Conservation (phyloP, 2,113 vertebrate species). For the Mesocricetus auratus region DNA sequence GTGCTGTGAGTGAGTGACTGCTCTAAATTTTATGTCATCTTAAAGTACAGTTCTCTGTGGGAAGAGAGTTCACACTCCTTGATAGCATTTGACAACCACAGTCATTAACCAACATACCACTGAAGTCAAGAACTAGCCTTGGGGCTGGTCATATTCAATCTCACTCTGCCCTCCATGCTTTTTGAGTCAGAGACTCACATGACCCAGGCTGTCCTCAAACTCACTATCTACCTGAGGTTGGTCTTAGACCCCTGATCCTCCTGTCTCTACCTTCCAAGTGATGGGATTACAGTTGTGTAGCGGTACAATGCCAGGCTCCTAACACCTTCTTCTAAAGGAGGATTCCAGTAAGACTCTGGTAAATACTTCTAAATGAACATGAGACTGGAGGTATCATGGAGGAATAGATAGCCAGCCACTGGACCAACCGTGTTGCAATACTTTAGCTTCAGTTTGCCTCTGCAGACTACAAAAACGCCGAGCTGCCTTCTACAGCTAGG, state of each 20-base stretch:
- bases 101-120: neutral
- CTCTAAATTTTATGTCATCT: conserved; percentile 11
- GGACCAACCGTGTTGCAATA: neutral
- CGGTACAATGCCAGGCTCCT: neutral
- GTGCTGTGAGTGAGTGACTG: neutral
- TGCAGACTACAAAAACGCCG: neutral
- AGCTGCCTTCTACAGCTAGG: neutral
- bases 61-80: neutral
- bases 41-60: neutral
- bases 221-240: neutral
- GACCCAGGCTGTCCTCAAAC: neutral
- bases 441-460: neutral
- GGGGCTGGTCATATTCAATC: neutral
- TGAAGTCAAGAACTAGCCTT: conserved; percentile 5
- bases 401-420: neutral
- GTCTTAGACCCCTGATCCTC: neutral
- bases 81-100: neutral
- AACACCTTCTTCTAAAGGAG: neutral
- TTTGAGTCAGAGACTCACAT: neutral
- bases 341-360: neutral
- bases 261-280: neutral
- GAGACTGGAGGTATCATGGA: neutral
- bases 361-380: neutral
- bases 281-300: neutral
- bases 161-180: neutral